Evolutionary conservation across 2,113 vertebrate species (phyloP).

Genomic region (Takifugu bimaculatus): DNA sequence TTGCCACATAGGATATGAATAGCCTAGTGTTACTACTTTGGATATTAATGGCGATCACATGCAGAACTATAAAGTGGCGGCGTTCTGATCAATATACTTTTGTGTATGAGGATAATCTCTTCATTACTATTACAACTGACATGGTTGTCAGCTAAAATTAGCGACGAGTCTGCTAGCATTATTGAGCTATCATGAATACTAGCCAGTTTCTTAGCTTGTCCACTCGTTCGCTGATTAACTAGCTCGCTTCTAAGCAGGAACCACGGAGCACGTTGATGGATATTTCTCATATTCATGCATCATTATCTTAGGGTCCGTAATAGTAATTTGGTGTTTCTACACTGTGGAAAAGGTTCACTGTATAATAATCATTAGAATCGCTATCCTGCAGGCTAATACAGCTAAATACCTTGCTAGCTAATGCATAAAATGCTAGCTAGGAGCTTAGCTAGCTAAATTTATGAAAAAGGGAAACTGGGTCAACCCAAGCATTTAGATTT

Average conservation of each 20-base stretch:
- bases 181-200: conserved; percentile 45
- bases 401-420: conserved; percentile 60
- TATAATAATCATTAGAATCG: conserved; percentile 43
- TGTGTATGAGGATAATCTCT: conserved; percentile 1
- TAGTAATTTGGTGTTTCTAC: conserved; percentile 30
- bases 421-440: conserved; percentile 65
- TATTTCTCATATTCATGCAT: conserved; percentile 45
- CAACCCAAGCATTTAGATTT: conserved; percentile 53
- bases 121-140: conserved; percentile 21
- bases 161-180: conserved; percentile 47
- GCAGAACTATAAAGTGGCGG: not conserved
- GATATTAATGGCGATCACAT: not conserved
- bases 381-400: conserved; percentile 51
- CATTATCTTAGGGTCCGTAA: conserved; percentile 17
- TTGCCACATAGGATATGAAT: conserved; percentile 18
- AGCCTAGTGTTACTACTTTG: not conserved
- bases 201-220: conserved; percentile 49
- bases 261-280: conserved; percentile 11
- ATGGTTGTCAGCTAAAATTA: conserved; percentile 56
- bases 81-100: not conserved
- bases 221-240: conserved; percentile 48
- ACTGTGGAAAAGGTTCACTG: conserved; percentile 34
- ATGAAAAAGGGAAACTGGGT: conserved; percentile 71
- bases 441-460: conserved; percentile 65
- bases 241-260: conserved; percentile 29